Conservation (phyloP, 30 jellyfish, hydroid and myxozoan species). For the Hydra vulgaris region DNA sequence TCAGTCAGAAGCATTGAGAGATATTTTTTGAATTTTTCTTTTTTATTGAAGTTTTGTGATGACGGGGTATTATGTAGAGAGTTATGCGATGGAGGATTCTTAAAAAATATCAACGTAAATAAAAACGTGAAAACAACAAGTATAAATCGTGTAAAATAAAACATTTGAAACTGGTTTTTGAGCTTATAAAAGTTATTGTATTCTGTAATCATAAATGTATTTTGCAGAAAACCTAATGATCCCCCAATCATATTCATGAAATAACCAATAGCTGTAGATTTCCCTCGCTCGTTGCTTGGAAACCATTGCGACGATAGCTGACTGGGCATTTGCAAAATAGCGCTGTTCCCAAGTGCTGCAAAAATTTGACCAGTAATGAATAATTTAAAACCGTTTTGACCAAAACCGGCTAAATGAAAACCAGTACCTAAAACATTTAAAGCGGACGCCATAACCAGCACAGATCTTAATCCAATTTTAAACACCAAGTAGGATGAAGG, state of each 20-base stretch:
- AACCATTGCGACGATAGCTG: conserved; percentile 81
- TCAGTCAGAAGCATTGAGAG: conserved; percentile 33
- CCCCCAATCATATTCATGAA: conserved; percentile 74
- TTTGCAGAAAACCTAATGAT: conserved; percentile 67
- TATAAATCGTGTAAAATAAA: conserved; percentile 42
- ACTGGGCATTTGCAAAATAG: conserved; percentile 71
- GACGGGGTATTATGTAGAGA: conserved; percentile 58
- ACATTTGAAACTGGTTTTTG: conserved; percentile 19
- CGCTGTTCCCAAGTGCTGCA: conserved; percentile 65
- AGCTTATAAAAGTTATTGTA: conserved; percentile 22
- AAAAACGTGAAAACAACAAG: conserved; percentile 28
- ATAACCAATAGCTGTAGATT: conserved; percentile 72
- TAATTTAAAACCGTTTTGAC: conserved; percentile 28
- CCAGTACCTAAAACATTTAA: conserved; percentile 40
- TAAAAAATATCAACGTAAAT: conserved; percentile 23
- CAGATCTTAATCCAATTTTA: conserved; percentile 44
- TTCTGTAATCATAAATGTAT: conserved; percentile 47
- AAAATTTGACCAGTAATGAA: conserved; percentile 53
- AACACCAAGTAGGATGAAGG: conserved; percentile 63
- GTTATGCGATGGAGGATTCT: no score
- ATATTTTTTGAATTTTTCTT: conserved; percentile 16
- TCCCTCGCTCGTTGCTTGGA: conserved; percentile 75
- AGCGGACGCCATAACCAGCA: conserved; percentile 49
- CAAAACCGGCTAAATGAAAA: conserved; percentile 50
- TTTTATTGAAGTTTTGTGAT: conserved; percentile 28